A percentile compares a stretch with the other conserved stretches of the same genome.
Evolutionary conservation across 2,113 vertebrate genomes (phyloP).

Genomic region (Microcebus jonahi): DNA sequence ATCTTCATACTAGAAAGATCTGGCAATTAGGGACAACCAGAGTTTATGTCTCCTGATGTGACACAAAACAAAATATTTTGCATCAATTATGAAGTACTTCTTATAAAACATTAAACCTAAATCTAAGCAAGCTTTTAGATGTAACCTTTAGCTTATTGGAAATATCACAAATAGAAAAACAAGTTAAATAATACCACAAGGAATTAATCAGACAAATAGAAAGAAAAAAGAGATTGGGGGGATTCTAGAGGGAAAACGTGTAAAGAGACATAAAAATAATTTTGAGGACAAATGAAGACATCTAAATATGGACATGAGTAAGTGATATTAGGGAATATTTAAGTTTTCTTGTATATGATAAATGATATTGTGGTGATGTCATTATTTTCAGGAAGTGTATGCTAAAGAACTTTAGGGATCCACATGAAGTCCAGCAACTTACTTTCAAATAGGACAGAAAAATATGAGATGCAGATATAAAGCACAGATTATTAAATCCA

Average conservation of each 20-base stretch:
- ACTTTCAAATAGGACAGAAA: constrained; percentile 11
- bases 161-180: background rate
- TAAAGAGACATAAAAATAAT: constrained; percentile 8
- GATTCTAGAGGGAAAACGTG: background rate
- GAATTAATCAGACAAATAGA: background rate
- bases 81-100: background rate
- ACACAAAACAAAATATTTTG: background rate
- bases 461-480: background rate
- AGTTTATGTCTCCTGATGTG: background rate
- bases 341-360: background rate
- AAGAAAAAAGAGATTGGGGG: background rate
- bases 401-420: background rate
- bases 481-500: background rate
- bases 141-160: background rate
- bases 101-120: background rate
- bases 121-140: constrained; percentile 33
- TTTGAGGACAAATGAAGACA: background rate
- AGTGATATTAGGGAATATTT: background rate
- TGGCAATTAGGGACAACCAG: background rate
- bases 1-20: background rate
- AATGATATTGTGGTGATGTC: background rate
- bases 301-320: background rate
- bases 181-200: background rate
- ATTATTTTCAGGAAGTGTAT: constrained; percentile 9
- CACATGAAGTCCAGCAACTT: background rate